phyloP scores from a whole-genome alignment of 2,113 vertebrate genomes.

The Chloebia gouldiae region DNA sequence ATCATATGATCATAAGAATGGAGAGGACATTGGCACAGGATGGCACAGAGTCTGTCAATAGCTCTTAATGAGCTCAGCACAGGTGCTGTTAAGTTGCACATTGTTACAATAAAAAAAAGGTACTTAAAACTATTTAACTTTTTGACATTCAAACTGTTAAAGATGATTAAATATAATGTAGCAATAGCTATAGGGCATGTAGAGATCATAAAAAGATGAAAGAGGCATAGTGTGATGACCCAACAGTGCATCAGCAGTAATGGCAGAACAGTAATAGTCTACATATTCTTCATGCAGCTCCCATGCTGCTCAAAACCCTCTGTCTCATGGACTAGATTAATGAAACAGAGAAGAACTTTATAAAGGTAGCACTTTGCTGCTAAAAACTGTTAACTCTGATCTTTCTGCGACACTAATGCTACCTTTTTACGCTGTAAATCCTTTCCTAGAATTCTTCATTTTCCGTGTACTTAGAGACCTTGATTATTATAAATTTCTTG shows the following conservation, averaged over 20 bases:
- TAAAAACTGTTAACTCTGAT: slow-evolving; percentile 59
- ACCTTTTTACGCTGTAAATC: slow-evolving; percentile 27
- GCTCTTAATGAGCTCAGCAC: not conserved
- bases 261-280: slow-evolving; percentile 44
- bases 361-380: slow-evolving; percentile 43
- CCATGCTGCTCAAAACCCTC: slow-evolving; percentile 43
- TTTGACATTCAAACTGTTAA: slow-evolving; percentile 60
- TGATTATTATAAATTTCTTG: slow-evolving; percentile 53
- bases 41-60: slow-evolving; percentile 7
- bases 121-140: slow-evolving; percentile 63
- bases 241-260: slow-evolving; percentile 51
- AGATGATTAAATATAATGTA: slow-evolving; percentile 62
- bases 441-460: slow-evolving; percentile 23
- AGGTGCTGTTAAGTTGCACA: slow-evolving; percentile 35
- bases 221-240: slow-evolving; percentile 28
- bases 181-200: slow-evolving; percentile 48
- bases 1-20: not conserved
- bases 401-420: slow-evolving; percentile 41
- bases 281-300: slow-evolving; percentile 34
- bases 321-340: slow-evolving; percentile 53
- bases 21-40: not conserved
- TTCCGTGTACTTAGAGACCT: not conserved
- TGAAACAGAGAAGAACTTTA: slow-evolving; percentile 55
- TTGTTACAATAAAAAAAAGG: slow-evolving; percentile 33
- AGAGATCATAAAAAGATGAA: slow-evolving; percentile 63